Evolutionary conservation across 1,140 invertebrate species (phyloP).

Genomic region (Drosophila virilis): DNA sequence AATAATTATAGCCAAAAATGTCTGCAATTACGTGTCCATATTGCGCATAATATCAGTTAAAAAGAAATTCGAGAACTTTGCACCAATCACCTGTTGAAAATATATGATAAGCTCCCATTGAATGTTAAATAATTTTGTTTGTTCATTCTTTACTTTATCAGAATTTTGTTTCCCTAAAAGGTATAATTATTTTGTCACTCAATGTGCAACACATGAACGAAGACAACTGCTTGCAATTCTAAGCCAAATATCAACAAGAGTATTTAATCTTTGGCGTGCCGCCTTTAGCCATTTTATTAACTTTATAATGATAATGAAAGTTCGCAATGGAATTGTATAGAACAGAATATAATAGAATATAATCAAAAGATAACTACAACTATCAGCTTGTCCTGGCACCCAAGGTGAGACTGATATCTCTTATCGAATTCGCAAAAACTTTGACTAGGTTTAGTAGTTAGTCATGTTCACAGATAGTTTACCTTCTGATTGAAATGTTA

Average conservation of each 20-base stretch:
- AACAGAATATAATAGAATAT: no score
- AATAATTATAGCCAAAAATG: constrained; percentile 10
- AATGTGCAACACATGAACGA: no score
- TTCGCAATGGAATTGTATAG: no score
- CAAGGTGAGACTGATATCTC: constrained; percentile 21
- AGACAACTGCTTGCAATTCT: no score
- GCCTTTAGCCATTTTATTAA: no score
- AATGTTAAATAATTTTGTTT: constrained; percentile 4
- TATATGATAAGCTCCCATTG: constrained; percentile 14
- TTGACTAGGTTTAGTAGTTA: background rate
- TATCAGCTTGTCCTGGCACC: constrained; percentile 7
- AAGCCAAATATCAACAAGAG: no score
- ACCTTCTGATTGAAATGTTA: no score
- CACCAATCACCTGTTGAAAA: constrained; percentile 41
- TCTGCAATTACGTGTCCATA: constrained; percentile 18
- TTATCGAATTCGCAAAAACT: constrained; percentile 15
- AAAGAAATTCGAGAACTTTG: constrained; percentile 45
- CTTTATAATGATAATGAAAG: no score
- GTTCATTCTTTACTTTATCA: constrained; percentile 29
- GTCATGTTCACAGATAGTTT: no score
- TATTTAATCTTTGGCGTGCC: no score
- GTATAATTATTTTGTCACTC: no score
- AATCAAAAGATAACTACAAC: constrained; percentile 11
- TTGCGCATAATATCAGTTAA: constrained; percentile 26
- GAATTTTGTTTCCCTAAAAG: no score